Evolutionary conservation across 2,113 vertebrate genomes (phyloP), one percentile per base, ranked within the genome.

Genomic region (Tupaia tana): DNA sequence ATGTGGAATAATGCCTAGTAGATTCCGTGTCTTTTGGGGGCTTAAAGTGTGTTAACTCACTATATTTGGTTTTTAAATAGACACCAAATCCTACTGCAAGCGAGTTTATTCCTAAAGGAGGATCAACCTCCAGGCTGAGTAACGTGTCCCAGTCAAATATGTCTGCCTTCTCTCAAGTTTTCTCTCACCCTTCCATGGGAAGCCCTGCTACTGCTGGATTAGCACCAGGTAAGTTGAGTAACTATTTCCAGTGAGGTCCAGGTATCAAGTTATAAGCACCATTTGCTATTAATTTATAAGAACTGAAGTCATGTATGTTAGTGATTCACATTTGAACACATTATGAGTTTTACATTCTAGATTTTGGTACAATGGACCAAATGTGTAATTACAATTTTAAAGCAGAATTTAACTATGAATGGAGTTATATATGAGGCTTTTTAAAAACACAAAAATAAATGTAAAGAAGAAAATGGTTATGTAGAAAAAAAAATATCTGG

Each of bases 71-170:
- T 98, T 98, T 98, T 91, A 97, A 98, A 98, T 98, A 99, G 99
- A 98, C 99, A 98, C 99, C 99, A 98, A 99, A 99, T 98, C 99
- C 99, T 86, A 98, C 99, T 98, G 99, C 99, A 97, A 99, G 98
- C 93, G 99, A 99, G 95, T 99, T 99, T 98, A 99, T 99, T 98
- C 99, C 99, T 90, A 99, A 99, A 98, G 99, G 99, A 98, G 99
- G 99, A 97, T 98, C 99, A 98, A 96, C 98, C 96, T 99, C 99
- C 86, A 99, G 99, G 95, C 99, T 99, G 98, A 99, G 99, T 98
- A 98, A 99, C 94, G 98, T 99, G 98, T 98, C 99, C 95, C 99
- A 99, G 98, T 99, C 99, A 95, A 98, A 98, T 97, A 99, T 99
- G 97, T 99, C 99, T 98, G 98, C 99, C 98, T 99, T 99, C 98